Evolutionary conservation across 2,113 vertebrate species (phyloP).

Genomic region (Hyla sarda): DNA sequence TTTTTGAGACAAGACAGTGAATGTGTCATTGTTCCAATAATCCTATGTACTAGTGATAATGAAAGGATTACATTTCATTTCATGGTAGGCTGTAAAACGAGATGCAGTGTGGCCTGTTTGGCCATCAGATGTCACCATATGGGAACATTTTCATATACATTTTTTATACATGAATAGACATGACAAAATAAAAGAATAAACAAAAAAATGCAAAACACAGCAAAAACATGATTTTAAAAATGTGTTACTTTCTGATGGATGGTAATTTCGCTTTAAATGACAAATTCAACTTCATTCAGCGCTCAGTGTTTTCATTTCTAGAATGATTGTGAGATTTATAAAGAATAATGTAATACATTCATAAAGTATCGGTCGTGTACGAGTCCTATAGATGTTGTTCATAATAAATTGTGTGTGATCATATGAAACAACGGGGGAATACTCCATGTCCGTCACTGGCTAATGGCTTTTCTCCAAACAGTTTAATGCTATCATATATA

Average conservation of each 20-base stretch:
- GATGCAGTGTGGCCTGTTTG: background rate
- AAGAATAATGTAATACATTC: no score
- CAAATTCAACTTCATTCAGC: background rate
- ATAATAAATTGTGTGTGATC: slow-evolving; percentile 62
- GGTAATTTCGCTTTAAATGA: no score
- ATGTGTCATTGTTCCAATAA: background rate
- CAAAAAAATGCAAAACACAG: background rate
- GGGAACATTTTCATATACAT: background rate
- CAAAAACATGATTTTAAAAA: background rate
- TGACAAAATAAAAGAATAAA: background rate
- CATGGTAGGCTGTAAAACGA: background rate
- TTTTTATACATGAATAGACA: background rate
- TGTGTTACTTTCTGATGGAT: background rate
- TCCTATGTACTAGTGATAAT: slow-evolving; percentile 2
- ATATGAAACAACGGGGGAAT: slow-evolving; percentile 57
- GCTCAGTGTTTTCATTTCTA: background rate
- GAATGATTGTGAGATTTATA: no score
- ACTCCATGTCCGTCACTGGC: background rate
- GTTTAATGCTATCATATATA: slow-evolving; percentile 22
- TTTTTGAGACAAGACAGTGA: background rate
- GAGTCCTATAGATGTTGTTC: slow-evolving; percentile 55
- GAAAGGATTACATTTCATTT: background rate
- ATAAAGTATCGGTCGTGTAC: no score
- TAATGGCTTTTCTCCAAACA: background rate
- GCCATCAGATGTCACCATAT: background rate